These are phyloP conservation scores for Eupeodes latifasciatus DNA, from an alignment of 2,888 invertebrate species.

Conservation along the genomic window DNA sequence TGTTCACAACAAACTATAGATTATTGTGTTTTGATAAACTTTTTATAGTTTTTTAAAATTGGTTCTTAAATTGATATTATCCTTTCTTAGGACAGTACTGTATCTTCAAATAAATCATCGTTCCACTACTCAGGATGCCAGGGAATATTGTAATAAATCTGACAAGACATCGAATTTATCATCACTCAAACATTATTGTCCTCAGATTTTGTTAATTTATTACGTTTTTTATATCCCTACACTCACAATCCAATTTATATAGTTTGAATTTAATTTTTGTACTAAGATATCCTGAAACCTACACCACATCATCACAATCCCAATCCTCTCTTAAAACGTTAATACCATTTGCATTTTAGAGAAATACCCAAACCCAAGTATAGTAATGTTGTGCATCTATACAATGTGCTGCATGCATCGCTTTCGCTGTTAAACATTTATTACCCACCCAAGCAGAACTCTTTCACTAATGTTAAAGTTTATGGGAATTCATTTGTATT, in stretches of 20 bases:
- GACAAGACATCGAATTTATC: not conserved
- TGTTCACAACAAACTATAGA: no score
- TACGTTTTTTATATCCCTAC: not conserved
- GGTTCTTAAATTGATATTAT: no score
- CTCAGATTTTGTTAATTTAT: slow-evolving; percentile 4
- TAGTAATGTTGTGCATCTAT: not conserved
- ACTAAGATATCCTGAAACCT: not conserved
- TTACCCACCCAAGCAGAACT: not conserved
- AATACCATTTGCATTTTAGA: not conserved
- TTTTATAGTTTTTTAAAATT: no score
- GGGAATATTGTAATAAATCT: not conserved
- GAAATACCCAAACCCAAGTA: not conserved
- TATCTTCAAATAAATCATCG: not conserved
- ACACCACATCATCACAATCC: not conserved
- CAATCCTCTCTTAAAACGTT: not conserved
- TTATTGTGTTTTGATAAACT: no score
- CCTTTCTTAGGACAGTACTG: no score
- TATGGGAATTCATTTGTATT: slow-evolving; percentile 28
- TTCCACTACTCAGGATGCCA: not conserved
- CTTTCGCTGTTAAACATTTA: slow-evolving; percentile 5
- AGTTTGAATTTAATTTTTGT: slow-evolving; percentile 8
- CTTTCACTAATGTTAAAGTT: not conserved
- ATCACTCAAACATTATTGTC: slow-evolving; percentile 14
- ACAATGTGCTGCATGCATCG: not conserved
- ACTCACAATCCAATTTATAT: slow-evolving; percentile 1